Conservation (phyloP, 2,797 vertebrate species). For the Chaunax sp. region DNA sequence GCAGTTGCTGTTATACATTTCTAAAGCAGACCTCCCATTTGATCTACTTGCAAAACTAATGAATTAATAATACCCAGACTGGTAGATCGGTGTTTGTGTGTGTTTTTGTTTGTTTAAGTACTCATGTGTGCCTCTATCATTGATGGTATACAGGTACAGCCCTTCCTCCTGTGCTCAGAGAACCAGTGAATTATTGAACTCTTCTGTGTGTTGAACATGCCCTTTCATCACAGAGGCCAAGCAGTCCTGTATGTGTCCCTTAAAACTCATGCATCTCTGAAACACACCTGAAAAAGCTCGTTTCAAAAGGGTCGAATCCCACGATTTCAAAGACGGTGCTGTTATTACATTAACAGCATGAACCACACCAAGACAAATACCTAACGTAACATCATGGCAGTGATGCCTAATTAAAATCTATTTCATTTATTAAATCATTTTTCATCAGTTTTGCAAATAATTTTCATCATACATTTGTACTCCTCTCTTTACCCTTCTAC, state of each 20-base stretch:
- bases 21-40: slow-evolving; percentile 1
- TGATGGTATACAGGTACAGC: slow-evolving; percentile 26
- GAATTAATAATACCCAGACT: slow-evolving; percentile 33
- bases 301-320: slow-evolving; percentile 2
- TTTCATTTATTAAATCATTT: no score
- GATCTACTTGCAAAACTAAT: slow-evolving; percentile 21
- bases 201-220: slow-evolving; percentile 53
- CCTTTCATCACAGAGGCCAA: slow-evolving; percentile 56
- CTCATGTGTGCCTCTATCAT: neutral
- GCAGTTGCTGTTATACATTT: neutral
- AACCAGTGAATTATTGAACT: slow-evolving; percentile 66
- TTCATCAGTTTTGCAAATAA: no score
- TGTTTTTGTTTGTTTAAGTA: slow-evolving; percentile 19
- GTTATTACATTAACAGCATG: neutral
- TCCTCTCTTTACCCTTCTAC: no score
- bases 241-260: slow-evolving; percentile 34
- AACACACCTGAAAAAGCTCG: slow-evolving; percentile 24
- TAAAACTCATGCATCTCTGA: slow-evolving; percentile 46
- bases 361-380: neutral
- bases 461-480: no score
- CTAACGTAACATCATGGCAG: neutral
- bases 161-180: slow-evolving; percentile 24
- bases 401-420: no score
- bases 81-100: slow-evolving; percentile 4
- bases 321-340: no score